phyloP scores from a whole-genome alignment of 2,797 vertebrate genomes.

The Pangasius djambal region DNA sequence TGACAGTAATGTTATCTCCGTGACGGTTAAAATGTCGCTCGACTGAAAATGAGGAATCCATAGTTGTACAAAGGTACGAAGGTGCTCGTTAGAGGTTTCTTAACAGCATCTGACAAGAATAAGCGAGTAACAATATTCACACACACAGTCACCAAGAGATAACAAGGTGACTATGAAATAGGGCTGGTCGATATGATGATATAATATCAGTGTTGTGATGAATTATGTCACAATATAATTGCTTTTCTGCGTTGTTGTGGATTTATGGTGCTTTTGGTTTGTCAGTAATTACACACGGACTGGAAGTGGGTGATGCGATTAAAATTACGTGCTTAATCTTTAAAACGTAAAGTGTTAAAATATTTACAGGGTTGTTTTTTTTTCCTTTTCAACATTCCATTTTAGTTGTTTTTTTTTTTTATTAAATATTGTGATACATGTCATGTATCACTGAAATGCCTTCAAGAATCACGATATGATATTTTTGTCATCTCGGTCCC shows the following conservation, averaged over 20 bases:
- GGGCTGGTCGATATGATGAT: neutral
- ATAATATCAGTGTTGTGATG: too few relatives aligned
- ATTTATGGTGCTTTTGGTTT: neutral
- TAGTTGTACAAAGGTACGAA: neutral
- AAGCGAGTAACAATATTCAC: neutral
- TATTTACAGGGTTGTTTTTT: neutral
- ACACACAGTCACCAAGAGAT: neutral
- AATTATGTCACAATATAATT: neutral
- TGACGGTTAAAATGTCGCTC: slow-evolving; percentile 1
- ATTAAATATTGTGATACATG: neutral
- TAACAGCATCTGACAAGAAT: neutral
- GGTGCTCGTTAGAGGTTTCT: neutral
- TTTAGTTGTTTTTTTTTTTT: neutral
- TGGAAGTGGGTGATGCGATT: neutral
- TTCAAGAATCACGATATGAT: neutral
- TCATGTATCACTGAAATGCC: neutral
- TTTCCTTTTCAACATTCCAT: neutral
- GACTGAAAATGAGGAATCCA: neutral
- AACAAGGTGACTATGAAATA: neutral
- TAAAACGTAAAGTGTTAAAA: neutral
- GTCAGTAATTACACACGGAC: neutral
- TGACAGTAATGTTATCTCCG: neutral
- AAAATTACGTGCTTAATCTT: neutral
- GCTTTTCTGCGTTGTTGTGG: neutral
- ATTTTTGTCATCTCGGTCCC: neutral